Base-by-base conservation (phyloP, 2,797 vertebrate species). In the Syngnathus acus region DNA sequence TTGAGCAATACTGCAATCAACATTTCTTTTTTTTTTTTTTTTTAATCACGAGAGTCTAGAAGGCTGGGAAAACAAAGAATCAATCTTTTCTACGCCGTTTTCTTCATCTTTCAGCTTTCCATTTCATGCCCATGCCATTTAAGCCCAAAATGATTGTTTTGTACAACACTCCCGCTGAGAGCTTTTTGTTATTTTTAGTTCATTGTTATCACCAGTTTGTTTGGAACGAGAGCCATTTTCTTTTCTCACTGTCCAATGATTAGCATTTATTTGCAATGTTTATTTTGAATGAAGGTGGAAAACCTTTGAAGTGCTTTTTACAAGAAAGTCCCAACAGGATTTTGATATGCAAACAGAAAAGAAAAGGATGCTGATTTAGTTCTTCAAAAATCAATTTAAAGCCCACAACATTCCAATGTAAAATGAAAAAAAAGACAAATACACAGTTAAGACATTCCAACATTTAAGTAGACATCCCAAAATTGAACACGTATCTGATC, bases 271-370 rank as follows among this genome's bases (percentile, higher is more conserved):
- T 55, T 55, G n/a, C 11, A 32, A 26, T 14, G 54, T 32, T 55
- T 55, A 11, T 55, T 32, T 14, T 32, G 21, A 11, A 13, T 13
- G 9, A 26, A 32, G 3, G 1, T 23, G 26, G 45, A 47, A 53
- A 53, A 23, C n/a, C 14, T 47, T 51, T 17, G 3, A 53, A 53
- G 0, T 10, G 8, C 3, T 53, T 53, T 48, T 53, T 9, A 10
- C 19, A 3, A 14, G 50, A 53, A 23, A 53, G n/a, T 21, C 0
- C 11, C n/a, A 53, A 21, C 9, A 23, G 53, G 23, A 23, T 54
- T 26, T 62, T 9, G 38, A 63, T 16, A 64, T 54, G 37, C 53
- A 65, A 64, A 39, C 59, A 43, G 7, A 37, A 50, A 68, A 40
- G 57, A 59, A 19, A n/a, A 43, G 2, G 26, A 43, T 13, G 42